These are phyloP conservation scores for Amphilophus citrinellus DNA, from an alignment of 2,113 vertebrate species.

Conservation along the genomic window DNA sequence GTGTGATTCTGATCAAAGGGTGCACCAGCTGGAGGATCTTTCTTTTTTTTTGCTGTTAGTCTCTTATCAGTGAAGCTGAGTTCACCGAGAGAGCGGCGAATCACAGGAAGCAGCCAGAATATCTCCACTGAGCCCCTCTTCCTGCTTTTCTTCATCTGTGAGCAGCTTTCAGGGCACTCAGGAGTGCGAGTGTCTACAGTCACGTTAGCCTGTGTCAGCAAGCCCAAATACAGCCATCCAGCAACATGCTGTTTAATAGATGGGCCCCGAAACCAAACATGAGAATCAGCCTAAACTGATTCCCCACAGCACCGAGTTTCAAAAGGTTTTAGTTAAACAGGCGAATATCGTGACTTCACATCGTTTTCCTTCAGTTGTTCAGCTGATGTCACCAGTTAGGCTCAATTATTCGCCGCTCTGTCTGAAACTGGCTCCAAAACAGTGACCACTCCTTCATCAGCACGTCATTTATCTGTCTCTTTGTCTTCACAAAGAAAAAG, in stretches of 20 bases:
- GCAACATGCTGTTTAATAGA: neutral
- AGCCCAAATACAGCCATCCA: neutral
- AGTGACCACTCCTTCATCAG: no score
- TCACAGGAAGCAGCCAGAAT: conserved; percentile 37
- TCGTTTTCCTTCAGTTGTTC: neutral
- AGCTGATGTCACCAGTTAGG: neutral
- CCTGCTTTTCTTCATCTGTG: conserved; percentile 17
- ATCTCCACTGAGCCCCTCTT: conserved; percentile 21
- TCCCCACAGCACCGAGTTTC: no score
- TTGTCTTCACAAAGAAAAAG: no score
- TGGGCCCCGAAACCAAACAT: neutral
- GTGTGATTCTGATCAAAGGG: neutral
- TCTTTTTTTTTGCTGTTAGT: neutral
- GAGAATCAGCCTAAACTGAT: no score
- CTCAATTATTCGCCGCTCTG: neutral
- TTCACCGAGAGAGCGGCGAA: conserved; percentile 3
- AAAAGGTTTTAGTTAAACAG: no score
- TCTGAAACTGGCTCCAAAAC: no score
- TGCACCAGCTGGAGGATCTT: neutral
- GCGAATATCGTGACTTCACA: no score
- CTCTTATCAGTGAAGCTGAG: conserved; percentile 30
- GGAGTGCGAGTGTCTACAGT: neutral
- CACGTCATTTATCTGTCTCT: no score
- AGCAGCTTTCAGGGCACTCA: neutral
- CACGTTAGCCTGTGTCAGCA: neutral